Conservation (phyloP, 2,888 invertebrate species). For the Anarsia innoxiella region DNA sequence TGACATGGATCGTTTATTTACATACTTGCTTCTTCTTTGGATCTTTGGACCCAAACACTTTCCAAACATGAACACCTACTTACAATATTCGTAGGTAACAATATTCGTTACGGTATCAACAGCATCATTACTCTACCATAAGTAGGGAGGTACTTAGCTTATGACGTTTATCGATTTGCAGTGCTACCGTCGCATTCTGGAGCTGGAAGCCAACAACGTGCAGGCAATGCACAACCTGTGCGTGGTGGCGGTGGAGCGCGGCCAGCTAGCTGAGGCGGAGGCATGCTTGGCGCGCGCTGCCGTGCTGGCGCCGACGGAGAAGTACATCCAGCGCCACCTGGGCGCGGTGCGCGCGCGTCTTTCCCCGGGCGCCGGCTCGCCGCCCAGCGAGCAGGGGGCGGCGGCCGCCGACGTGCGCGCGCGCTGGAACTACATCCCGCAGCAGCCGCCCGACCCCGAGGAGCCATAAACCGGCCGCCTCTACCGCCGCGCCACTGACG, state of each 20-base stretch:
- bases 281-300: constrained; percentile 89
- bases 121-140: no score
- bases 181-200: constrained; percentile 93
- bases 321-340: constrained; percentile 92
- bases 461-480: no score
- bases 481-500: no score
- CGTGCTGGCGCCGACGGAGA: constrained; percentile 89
- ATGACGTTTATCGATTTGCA: no score
- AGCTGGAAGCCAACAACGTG: constrained; percentile 91
- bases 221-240: constrained; percentile 97
- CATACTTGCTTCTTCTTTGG: no score
- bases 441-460: constrained; percentile 66
- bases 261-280: constrained; percentile 88
- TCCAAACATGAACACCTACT: no score
- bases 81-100: no score
- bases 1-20: no score
- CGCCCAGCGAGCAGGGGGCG: constrained; percentile 16
- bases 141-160: no score
- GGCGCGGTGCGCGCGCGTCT: constrained; percentile 86
- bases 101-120: no score
- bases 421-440: constrained; percentile 70
- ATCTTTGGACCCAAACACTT: no score
- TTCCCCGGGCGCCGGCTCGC: constrained; percentile 24
- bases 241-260: constrained; percentile 95
- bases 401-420: constrained; percentile 49